Evolutionary conservation across 2,888 invertebrate genomes (phyloP).

Genomic region (Drosophila robusta): DNA sequence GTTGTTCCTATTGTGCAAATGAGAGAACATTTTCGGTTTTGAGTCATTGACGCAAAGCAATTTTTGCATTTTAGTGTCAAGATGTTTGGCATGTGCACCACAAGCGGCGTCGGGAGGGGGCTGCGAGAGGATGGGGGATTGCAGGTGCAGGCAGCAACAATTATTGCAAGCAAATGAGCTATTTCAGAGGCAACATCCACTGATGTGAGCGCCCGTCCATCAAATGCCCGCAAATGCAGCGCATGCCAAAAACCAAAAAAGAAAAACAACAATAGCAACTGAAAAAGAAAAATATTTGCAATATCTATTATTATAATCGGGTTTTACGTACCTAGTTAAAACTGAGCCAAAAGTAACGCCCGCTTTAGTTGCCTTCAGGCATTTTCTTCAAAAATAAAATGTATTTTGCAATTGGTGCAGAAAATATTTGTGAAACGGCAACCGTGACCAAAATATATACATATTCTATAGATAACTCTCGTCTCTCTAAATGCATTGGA

Average conservation of each 20-base stretch:
- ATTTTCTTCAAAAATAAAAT: neutral
- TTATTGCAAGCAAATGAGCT: slow-evolving; percentile 79
- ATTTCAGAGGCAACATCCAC: slow-evolving; percentile 60
- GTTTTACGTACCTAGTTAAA: neutral
- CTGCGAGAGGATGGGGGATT: neutral
- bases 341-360: slow-evolving; percentile 9
- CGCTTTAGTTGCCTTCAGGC: slow-evolving; percentile 4
- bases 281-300: neutral
- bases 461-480: slow-evolving; percentile 77
- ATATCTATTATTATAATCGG: neutral
- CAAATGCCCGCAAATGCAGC: slow-evolving; percentile 43
- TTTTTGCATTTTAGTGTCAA: slow-evolving; percentile 81
- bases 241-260: slow-evolving; percentile 44
- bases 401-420: slow-evolving; percentile 61
- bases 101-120: slow-evolving; percentile 6
- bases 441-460: slow-evolving; percentile 76
- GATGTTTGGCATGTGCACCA: slow-evolving; percentile 58
- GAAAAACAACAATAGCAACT: slow-evolving; percentile 9
- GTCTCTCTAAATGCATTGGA: slow-evolving; percentile 84
- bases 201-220: slow-evolving; percentile 36
- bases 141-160: slow-evolving; percentile 73
- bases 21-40: slow-evolving; percentile 62
- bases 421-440: slow-evolving; percentile 73
- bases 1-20: slow-evolving; percentile 31
- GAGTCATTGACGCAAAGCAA: slow-evolving; percentile 81